These are phyloP conservation scores for Egretta garzetta DNA, from an alignment of 2,113 vertebrate genomes.

Conservation along the genomic window DNA sequence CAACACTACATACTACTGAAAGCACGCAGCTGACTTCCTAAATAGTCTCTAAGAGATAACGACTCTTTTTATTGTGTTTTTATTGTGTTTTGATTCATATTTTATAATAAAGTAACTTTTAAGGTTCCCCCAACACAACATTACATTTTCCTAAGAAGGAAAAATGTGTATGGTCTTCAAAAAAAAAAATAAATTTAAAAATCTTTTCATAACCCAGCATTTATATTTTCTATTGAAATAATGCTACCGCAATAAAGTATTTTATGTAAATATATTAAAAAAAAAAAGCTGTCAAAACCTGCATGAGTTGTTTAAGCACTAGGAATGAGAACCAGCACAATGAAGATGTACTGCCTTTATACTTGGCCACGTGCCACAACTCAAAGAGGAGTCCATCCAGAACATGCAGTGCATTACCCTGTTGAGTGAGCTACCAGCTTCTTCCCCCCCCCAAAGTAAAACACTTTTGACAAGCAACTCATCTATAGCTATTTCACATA, in stretches of 20 bases:
- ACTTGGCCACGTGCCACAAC: slow-evolving; percentile 79
- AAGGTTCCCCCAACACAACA: background rate
- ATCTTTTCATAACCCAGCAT: background rate
- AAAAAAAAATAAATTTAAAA: background rate
- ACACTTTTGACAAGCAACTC: slow-evolving; percentile 83
- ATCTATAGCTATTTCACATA: slow-evolving; percentile 83
- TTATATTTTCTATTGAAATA: slow-evolving; percentile 13
- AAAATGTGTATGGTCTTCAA: background rate
- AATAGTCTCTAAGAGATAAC: slow-evolving; percentile 1
- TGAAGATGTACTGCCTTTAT: slow-evolving; percentile 76
- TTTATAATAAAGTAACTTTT: slow-evolving; percentile 33
- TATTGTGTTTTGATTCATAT: slow-evolving; percentile 39
- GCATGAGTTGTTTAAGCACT: slow-evolving; percentile 74
- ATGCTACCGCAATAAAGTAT: slow-evolving; percentile 24
- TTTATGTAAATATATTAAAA: slow-evolving; percentile 59
- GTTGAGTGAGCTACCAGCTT: slow-evolving; percentile 18
- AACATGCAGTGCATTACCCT: slow-evolving; percentile 33
- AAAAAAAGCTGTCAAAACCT: slow-evolving; percentile 72
- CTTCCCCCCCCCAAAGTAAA: slow-evolving; percentile 61
- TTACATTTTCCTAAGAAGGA: background rate
- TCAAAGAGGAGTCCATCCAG: slow-evolving; percentile 73
- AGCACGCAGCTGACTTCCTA: background rate
- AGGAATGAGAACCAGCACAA: slow-evolving; percentile 73
- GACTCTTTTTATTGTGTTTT: background rate
- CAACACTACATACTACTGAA: background rate